Percentiles rank a stretch among this genome's conserved stretches.
phyloP scores from a whole-genome alignment of 2,888 invertebrate species.

The Girardia tigrina region DNA sequence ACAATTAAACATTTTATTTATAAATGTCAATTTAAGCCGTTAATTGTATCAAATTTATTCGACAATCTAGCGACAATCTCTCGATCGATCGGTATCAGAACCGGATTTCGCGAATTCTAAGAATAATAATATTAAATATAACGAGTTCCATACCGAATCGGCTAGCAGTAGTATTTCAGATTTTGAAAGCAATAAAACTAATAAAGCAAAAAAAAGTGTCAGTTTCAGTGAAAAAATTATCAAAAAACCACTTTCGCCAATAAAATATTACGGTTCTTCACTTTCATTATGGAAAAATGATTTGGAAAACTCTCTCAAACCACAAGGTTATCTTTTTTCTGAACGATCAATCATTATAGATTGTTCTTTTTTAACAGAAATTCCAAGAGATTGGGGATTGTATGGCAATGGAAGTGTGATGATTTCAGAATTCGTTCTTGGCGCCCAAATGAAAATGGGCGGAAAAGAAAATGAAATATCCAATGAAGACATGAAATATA shows the following conservation, averaged over 20 bases:
- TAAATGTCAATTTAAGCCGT: too few species aligned
- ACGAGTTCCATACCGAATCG: background rate
- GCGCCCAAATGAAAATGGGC: background rate
- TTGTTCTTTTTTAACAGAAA: background rate
- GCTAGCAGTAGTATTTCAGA: background rate
- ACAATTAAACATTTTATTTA: too few species aligned
- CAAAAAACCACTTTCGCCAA: background rate
- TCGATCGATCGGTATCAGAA: constrained; percentile 8
- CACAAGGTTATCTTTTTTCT: background rate
- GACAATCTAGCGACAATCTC: too few species aligned
- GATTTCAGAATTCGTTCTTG: constrained; percentile 4
- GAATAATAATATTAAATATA: background rate
- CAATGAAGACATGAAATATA: background rate
- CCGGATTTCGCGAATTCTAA: constrained; percentile 9
- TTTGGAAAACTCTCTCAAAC: background rate
- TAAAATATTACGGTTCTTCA: background rate
- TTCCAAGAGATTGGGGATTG: constrained; percentile 26
- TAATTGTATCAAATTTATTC: too few species aligned
- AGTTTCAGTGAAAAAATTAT: constrained; percentile 21
- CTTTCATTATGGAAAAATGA: background rate
- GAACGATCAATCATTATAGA: too few species aligned
- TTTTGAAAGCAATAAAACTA: constrained; percentile 1
- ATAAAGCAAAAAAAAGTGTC: constrained; percentile 25
- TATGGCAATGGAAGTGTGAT: constrained; percentile 21
- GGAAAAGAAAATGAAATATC: constrained; percentile 8